Evolutionary conservation across 2,888 invertebrate species (phyloP).

Genomic region (Labia minor): DNA sequence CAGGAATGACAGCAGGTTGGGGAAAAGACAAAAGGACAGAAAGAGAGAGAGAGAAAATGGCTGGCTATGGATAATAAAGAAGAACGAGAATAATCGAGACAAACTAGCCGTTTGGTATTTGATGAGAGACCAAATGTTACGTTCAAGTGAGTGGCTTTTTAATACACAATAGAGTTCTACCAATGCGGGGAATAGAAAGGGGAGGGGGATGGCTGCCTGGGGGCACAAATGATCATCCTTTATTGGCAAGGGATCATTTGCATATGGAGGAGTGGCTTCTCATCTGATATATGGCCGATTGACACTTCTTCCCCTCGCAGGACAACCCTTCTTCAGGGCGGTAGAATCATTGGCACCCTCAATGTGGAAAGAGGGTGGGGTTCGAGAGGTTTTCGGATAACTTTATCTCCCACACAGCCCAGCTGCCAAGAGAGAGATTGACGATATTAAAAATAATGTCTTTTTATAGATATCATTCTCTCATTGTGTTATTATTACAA

Average conservation of each 20-base stretch:
- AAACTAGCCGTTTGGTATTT: neutral
- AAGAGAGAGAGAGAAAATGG: too few species aligned
- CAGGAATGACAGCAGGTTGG: too few species aligned
- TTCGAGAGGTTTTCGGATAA: neutral
- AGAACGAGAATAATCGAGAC: neutral
- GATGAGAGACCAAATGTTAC: neutral
- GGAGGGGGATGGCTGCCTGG: neutral
- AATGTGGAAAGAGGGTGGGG: neutral
- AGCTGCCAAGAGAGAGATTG: neutral
- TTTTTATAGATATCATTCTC: neutral
- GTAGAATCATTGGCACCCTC: neutral
- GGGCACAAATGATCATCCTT: neutral
- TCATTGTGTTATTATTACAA: slow-evolving; percentile 13
- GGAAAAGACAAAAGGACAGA: neutral
- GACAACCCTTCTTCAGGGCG: slow-evolving; percentile 2
- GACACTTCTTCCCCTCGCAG: neutral
- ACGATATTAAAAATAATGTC: neutral
- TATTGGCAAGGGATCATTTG: slow-evolving; percentile 4
- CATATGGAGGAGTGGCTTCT: slow-evolving; percentile 13
- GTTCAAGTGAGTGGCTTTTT: slow-evolving; percentile 13
- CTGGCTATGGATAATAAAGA: too few species aligned
- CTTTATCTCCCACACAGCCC: neutral
- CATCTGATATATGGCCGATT: neutral
- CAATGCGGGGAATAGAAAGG: neutral
- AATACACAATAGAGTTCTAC: neutral